phyloP scores from a whole-genome alignment of 2,113 vertebrate genomes.

The Capreolus pygargus region DNA sequence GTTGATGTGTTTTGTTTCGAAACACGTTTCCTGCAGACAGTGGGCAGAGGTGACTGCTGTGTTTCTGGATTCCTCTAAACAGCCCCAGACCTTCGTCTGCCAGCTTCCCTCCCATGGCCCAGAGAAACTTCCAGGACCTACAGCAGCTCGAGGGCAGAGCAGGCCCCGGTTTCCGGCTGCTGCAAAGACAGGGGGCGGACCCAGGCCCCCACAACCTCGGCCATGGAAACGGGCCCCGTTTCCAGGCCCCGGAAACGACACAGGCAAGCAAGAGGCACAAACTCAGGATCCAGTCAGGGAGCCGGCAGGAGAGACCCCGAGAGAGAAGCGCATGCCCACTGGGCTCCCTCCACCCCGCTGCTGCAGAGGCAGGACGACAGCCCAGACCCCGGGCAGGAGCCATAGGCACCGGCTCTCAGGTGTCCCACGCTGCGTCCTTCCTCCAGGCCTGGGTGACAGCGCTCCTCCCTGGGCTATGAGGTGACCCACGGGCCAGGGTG shows the following conservation, averaged over 20 bases:
- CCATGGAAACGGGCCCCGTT: too few species aligned
- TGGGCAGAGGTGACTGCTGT: accelerated
- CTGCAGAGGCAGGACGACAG: accelerated
- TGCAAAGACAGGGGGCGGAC: accelerated
- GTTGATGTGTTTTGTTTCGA: too few species aligned
- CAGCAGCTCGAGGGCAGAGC: accelerated
- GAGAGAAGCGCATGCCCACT: neutral
- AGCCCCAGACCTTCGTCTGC: neutral
- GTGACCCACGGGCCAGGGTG: too few species aligned
- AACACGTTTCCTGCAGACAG: neutral
- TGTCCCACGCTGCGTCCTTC: too few species aligned
- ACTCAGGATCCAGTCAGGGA: neutral
- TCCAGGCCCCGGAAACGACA: accelerated
- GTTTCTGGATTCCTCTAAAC: neutral
- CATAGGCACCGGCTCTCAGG: accelerated
- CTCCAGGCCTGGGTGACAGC: neutral
- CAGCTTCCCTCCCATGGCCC: too few species aligned
- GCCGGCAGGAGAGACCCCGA: neutral
- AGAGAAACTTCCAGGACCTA: neutral
- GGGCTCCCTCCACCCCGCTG: neutral
- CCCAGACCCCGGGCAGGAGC: accelerated
- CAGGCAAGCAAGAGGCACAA: accelerated
- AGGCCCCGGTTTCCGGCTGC: neutral
- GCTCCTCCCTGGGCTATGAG: neutral
- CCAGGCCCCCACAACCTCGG: accelerated